Conservation (phyloP, 2,888 invertebrate genomes). For the Lasioglossum marginatum region DNA sequence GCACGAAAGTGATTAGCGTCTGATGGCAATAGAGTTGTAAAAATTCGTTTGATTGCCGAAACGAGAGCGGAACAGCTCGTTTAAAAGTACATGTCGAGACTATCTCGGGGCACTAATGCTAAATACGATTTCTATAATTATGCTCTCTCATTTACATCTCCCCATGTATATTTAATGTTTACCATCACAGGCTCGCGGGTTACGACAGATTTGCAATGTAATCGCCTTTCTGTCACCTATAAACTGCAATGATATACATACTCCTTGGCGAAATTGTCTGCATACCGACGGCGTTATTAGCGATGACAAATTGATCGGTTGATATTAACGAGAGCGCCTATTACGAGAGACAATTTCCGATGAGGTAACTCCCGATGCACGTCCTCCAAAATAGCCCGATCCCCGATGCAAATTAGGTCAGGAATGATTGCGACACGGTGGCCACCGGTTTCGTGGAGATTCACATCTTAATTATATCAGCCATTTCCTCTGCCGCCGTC, state of each 20-base stretch:
- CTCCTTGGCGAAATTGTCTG: background rate
- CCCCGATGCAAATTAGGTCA: slow-evolving; percentile 25
- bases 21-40: background rate
- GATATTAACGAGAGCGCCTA: slow-evolving; percentile 10
- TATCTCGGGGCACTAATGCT: background rate
- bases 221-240: slow-evolving; percentile 1
- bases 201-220: background rate
- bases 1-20: background rate
- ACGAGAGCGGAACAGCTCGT: background rate
- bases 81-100: background rate
- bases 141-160: background rate
- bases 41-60: background rate
- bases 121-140: slow-evolving; percentile 7
- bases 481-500: slow-evolving; percentile 28
- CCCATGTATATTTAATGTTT: slow-evolving; percentile 4
- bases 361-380: background rate
- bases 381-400: slow-evolving; percentile 44
- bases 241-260: background rate
- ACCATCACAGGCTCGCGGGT: background rate
- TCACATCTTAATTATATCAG: slow-evolving; percentile 60
- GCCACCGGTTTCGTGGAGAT: slow-evolving; percentile 27
- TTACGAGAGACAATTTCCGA: slow-evolving; percentile 11
- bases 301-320: slow-evolving; percentile 39
- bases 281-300: slow-evolving; percentile 8
- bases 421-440: background rate